phyloP scores from a whole-genome alignment of 2,113 vertebrate genomes.

The Semnornis frantzii region DNA sequence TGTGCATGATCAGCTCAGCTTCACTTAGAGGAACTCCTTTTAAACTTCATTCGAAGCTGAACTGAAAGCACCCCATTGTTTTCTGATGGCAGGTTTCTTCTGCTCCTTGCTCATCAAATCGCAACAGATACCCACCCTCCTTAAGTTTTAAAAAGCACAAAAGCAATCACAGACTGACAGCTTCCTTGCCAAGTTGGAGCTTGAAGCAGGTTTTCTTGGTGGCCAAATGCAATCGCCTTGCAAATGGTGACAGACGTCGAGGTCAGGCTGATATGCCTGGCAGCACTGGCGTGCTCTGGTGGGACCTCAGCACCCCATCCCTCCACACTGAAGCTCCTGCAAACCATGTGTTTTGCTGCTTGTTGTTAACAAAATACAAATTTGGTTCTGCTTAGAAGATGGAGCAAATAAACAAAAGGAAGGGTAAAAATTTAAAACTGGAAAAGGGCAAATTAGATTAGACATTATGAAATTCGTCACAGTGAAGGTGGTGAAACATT shows the following conservation, averaged over 20 bases:
- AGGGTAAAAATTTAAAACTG: background rate
- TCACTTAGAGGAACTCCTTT: background rate
- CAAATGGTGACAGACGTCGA: conserved; percentile 72
- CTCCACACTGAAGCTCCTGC: background rate
- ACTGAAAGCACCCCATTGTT: background rate
- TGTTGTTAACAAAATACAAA: background rate
- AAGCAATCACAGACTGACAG: conserved; percentile 65
- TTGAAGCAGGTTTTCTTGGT: conserved; percentile 71
- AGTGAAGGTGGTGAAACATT: background rate
- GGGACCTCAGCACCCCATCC: background rate
- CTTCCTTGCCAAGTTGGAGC: conserved; percentile 76
- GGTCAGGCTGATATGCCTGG: background rate
- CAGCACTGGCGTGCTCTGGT: background rate
- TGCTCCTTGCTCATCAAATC: conserved; percentile 69
- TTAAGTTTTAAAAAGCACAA: conserved; percentile 73
- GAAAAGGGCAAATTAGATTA: background rate
- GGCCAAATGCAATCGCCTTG: conserved; percentile 70
- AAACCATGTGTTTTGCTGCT: background rate
- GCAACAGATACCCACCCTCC: conserved; percentile 67
- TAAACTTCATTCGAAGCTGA: background rate
- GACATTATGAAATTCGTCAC: background rate
- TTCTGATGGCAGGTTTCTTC: conserved; percentile 62
- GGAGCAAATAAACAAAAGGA: background rate
- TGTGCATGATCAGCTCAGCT: background rate
- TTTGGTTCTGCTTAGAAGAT: background rate